A percentile compares a stretch with the other conserved stretches of the same genome.
Conservation (phyloP, 2,888 invertebrate species). For the Acronicta aceris region DNA sequence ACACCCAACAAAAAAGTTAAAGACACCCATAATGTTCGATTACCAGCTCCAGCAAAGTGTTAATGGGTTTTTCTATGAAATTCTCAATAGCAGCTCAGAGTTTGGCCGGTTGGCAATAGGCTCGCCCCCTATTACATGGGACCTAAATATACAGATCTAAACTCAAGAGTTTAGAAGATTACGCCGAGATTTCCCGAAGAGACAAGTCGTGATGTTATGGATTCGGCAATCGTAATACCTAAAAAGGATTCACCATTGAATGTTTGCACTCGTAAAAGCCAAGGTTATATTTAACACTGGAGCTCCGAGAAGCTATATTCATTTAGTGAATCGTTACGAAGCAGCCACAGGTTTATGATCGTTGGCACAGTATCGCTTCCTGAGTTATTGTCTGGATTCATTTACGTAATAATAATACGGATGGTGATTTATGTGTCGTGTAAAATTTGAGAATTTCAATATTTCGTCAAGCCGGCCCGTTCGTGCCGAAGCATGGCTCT, state of each 20-base stretch:
- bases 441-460: background rate
- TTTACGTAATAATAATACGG: conserved; percentile 32
- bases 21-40: too few relatives aligned
- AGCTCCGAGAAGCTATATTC: conserved; percentile 5
- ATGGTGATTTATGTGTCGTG: background rate
- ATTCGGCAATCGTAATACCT: background rate
- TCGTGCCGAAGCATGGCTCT: too few relatives aligned
- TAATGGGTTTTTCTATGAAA: too few relatives aligned
- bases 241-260: conserved; percentile 4
- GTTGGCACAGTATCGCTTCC: conserved; percentile 37
- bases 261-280: background rate
- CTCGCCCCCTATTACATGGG: too few relatives aligned
- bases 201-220: too few relatives aligned
- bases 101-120: too few relatives aligned
- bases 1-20: too few relatives aligned
- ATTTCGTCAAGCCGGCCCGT: background rate
- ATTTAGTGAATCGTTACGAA: conserved; percentile 7
- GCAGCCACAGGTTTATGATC: conserved; percentile 23
- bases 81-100: too few relatives aligned
- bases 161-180: too few relatives aligned
- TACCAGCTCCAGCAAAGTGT: too few relatives aligned
- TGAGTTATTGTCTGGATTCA: conserved; percentile 12
- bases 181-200: too few relatives aligned
- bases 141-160: too few relatives aligned
- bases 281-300: conserved; percentile 5